Conservation (phyloP, 2,797 vertebrate species). For the Ptychobarbus kaznakovi region DNA sequence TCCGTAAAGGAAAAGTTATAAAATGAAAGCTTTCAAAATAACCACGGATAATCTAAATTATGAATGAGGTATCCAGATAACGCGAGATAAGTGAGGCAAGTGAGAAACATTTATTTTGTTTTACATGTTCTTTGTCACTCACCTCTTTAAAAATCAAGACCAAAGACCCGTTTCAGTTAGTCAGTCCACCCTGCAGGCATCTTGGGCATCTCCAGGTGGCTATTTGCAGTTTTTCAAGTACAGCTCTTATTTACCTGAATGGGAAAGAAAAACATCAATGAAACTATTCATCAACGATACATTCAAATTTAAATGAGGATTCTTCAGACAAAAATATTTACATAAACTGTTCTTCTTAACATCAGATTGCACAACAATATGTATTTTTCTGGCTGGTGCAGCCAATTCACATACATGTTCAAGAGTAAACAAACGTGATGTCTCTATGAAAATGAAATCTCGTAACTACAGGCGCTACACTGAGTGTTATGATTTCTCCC, state of each 20-base stretch:
- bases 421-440: not conserved
- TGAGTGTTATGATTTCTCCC: not conserved
- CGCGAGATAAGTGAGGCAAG: not conserved
- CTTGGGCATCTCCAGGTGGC: not conserved
- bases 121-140: not conserved
- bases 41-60: not conserved
- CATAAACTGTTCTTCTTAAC: not conserved
- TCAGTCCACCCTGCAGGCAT: not conserved
- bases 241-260: not conserved
- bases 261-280: not conserved
- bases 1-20: not conserved
- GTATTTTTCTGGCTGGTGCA: not conserved
- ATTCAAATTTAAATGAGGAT: conserved; percentile 2
- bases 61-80: not conserved
- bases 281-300: not conserved
- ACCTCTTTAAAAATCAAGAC: conserved; percentile 10
- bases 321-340: not conserved
- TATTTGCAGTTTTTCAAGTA: not conserved
- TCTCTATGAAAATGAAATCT: not conserved
- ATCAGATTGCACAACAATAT: not conserved
- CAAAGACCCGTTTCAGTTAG: not conserved
- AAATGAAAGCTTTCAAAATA: not conserved
- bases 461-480: not conserved
- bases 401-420: not conserved
- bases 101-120: not conserved